Conservation (phyloP, 2,113 vertebrate genomes). For the Hymenochirus boettgeri region DNA sequence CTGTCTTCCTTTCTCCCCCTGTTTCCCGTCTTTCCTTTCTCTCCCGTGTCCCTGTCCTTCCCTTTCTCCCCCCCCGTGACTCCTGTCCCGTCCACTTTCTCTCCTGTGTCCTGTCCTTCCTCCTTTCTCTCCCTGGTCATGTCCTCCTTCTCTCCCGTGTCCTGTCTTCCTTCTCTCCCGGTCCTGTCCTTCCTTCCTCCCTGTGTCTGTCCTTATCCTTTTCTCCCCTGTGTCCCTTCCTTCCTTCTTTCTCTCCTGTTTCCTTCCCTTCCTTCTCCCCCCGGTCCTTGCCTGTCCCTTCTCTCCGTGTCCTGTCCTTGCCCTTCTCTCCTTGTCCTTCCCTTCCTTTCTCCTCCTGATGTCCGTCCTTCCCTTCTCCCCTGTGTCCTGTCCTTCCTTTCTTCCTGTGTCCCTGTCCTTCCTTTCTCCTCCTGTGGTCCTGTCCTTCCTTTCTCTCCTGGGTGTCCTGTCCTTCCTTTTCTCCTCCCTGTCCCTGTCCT, state of each 20-base stretch:
- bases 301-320: background rate
- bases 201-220: too few species aligned
- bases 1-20: background rate
- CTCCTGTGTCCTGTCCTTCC: too few species aligned
- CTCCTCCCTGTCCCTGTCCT: too few species aligned
- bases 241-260: too few species aligned
- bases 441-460: background rate
- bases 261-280: background rate
- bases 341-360: background rate
- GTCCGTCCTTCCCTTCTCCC: background rate
- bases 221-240: background rate
- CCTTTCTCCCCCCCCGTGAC: background rate
- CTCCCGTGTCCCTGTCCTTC: too few species aligned
- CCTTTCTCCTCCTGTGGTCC: background rate
- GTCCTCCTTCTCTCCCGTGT: background rate
- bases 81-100: background rate
- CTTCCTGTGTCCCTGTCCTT: background rate
- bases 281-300: background rate
- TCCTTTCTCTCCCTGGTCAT: background rate
- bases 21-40: too few species aligned
- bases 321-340: too few species aligned
- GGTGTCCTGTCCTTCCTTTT: background rate
- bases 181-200: too few species aligned
- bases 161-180: background rate
- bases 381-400: too few species aligned